Percentiles rank a stretch among this genome's conserved stretches.
These are phyloP conservation scores for Tolypeutes matacus DNA, from an alignment of 2,797 vertebrate species.

Conservation along the genomic window DNA sequence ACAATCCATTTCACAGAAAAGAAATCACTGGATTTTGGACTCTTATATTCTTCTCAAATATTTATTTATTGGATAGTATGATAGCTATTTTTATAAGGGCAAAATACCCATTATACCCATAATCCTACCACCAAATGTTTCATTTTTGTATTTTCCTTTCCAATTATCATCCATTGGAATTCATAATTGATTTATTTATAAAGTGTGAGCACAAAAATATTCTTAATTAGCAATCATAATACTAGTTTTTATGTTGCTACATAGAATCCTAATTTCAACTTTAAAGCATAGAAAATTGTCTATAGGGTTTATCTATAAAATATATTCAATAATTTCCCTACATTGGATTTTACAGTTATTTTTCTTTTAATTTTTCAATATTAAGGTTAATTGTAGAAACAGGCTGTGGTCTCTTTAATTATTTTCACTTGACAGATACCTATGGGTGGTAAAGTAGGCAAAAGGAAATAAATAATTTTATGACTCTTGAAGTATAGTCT, in stretches of 20 bases:
- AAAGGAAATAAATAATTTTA: background rate
- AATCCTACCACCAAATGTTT: background rate
- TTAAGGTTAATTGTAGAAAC: background rate
- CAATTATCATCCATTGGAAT: background rate
- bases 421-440: conserved; percentile 26
- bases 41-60: background rate
- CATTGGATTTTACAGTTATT: background rate
- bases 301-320: background rate
- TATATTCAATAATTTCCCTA: background rate
- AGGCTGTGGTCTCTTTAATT: background rate
- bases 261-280: background rate
- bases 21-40: background rate
- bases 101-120: background rate
- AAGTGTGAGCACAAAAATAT: background rate
- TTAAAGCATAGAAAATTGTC: background rate
- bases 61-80: background rate
- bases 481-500: background rate
- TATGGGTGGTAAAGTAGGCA: background rate
- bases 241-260: background rate
- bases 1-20: conserved; percentile 10
- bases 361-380: conserved; percentile 41
- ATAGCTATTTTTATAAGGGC: background rate
- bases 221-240: background rate
- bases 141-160: conserved; percentile 30
- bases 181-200: background rate